These are phyloP conservation scores for Antennarius striatus DNA, from an alignment of 2,113 vertebrate genomes.

Conservation along the genomic window DNA sequence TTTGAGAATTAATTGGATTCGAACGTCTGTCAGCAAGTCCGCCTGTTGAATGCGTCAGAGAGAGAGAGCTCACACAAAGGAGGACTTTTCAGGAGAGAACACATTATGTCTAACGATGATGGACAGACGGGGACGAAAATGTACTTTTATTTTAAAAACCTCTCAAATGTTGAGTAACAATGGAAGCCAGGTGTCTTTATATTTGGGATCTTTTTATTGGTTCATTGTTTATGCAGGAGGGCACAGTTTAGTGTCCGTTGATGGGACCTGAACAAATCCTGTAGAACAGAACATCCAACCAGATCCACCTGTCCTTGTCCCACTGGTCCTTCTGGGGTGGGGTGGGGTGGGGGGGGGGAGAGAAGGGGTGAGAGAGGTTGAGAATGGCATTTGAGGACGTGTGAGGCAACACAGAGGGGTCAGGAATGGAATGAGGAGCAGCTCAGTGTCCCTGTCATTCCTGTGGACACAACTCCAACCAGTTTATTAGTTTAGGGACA, in stretches of 20 bases:
- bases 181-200: not conserved
- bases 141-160: not conserved
- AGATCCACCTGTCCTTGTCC: conserved; percentile 62
- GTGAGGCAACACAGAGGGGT: conserved; percentile 60
- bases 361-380: conserved; percentile 47
- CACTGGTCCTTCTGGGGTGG: conserved; percentile 44
- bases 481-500: no score
- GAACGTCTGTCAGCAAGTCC: not conserved
- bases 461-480: not conserved
- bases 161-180: no score
- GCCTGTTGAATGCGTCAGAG: no score
- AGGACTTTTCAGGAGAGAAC: no score
- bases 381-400: conserved; percentile 67
- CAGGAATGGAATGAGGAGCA: conserved; percentile 68
- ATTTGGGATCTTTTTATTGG: not conserved
- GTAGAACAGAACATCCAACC: conserved; percentile 27
- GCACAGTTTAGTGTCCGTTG: conserved; percentile 2
- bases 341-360: not conserved
- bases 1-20: conserved; percentile 22
- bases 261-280: not conserved
- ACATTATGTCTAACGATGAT: no score
- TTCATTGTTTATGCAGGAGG: conserved; percentile 1
- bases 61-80: no score
- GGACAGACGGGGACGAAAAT: not conserved
- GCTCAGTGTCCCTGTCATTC: conserved; percentile 48